phyloP scores from a whole-genome alignment of 2,113 vertebrate genomes.

The Cochlearius cochlearius region DNA sequence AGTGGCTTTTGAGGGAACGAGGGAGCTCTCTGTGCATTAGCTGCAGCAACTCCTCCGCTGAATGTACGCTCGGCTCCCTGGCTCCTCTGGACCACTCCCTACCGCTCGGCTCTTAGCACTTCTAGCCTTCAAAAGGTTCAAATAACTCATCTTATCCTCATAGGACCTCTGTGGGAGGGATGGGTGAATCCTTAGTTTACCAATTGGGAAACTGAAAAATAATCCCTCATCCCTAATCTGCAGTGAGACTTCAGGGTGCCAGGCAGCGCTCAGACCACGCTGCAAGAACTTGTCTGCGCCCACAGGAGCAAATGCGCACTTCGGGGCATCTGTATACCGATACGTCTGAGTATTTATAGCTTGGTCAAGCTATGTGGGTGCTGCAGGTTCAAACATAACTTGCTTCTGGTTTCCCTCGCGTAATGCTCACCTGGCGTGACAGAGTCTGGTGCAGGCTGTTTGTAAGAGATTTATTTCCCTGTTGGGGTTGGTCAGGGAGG shows the following conservation, averaged over 20 bases:
- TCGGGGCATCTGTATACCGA: not conserved
- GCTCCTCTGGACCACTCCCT: not conserved
- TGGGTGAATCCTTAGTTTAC: not conserved
- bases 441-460: not conserved
- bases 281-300: not conserved
- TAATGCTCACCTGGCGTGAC: not conserved
- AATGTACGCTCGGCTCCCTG: not conserved
- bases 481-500: not conserved
- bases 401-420: not conserved
- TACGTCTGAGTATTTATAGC: not conserved
- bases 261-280: not conserved
- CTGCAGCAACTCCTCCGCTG: not conserved
- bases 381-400: not conserved
- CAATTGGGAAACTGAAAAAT: not conserved
- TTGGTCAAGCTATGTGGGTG: not conserved
- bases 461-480: not conserved
- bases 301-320: not conserved
- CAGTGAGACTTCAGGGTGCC: not conserved
- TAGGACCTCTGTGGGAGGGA: not conserved
- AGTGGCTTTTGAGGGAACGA: not conserved
- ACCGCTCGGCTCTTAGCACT: not conserved
- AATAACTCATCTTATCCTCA: not conserved
- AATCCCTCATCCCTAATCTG: not conserved
- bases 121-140: conserved; percentile 12
- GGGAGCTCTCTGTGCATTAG: not conserved